Conservation (phyloP, 2,888 invertebrate species). For the Agonum fuliginosum region DNA sequence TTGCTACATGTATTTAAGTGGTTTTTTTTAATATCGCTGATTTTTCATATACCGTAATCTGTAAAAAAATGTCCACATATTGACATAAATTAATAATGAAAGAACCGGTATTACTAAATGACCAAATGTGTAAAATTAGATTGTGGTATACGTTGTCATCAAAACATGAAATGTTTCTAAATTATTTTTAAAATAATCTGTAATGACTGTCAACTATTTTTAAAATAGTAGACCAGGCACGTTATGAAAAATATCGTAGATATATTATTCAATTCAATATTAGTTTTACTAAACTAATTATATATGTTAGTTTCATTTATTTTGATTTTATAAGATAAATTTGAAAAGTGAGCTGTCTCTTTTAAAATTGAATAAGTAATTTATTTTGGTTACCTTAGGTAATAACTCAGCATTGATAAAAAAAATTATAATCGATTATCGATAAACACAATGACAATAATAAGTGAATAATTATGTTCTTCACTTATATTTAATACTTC, state of each 20-base stretch:
- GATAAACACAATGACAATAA: constrained; percentile 11
- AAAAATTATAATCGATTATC: constrained; percentile 18
- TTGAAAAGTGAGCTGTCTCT: not conserved
- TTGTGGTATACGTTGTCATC: not conserved
- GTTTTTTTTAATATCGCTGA: not conserved
- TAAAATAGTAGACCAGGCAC: too few species aligned
- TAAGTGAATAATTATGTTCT: constrained; percentile 29
- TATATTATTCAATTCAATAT: too few species aligned
- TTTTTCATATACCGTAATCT: constrained; percentile 8
- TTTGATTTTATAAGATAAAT: too few species aligned
- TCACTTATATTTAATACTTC: not conserved
- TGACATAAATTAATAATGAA: constrained; percentile 10
- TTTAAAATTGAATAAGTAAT: not conserved
- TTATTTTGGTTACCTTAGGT: not conserved
- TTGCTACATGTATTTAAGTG: not conserved
- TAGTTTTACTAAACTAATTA: too few species aligned
- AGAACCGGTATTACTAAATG: constrained; percentile 12
- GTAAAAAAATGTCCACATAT: not conserved
- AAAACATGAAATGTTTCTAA: not conserved
- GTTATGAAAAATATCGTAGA: too few species aligned
- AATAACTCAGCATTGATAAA: not conserved
- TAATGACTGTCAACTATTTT: too few species aligned
- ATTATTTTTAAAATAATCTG: not conserved
- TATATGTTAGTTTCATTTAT: not conserved
- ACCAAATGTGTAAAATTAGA: not conserved